Base-by-base conservation (phyloP, 2,797 vertebrate species). In the Sebastes hopkinsi region DNA sequence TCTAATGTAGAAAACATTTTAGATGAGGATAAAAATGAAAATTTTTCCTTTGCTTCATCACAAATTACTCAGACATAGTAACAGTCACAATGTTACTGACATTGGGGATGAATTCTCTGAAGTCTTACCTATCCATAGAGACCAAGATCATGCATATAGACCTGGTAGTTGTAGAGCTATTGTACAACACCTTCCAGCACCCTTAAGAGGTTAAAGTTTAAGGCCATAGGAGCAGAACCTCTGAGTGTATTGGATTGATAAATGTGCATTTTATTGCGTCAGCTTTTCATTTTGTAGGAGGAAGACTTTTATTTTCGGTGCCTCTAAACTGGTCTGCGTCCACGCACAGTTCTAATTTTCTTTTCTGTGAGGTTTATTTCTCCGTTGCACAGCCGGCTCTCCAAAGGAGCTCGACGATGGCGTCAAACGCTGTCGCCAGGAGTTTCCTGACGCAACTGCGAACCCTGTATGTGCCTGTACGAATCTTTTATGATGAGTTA, bases 361-460 rank as follows among this genome's bases (percentile, higher is more conserved):
- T 16, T 10, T 14, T 12, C 54, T 10, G 3, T 38, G 14, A 62
- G 46, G 1, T 69, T 66, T 62, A 60, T 77, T 46, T 25, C 66
- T 55, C n/a, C 7, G 16, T n/a, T 36, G 27, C 46, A 16, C 27
- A 12, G n/a, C 7, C 25, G 12, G 42, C 27, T 69, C 59, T 54
- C 29, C 12, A 3, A 16, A 36, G 38, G 55, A 55, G 13, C 55
- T 67, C 5, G 1, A 32, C 3, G 3, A 56, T 16, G 64, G 22
- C 50, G 4, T 71, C 58, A 81, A 60, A 62, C 32, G 11, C 36
- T 22, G 22, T 79, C 46, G 64, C 77, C 30, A 18, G 55, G 46
- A 60, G n/a, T 56, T 75, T 77, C 13, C 25, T 79, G 80, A 73
- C 7, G 60, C 61, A 29, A 54, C 42, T 59, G 66, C 18, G 22